These are phyloP conservation scores for Sinosuthora webbiana DNA, from an alignment of 2,113 vertebrate species.

Conservation along the genomic window DNA sequence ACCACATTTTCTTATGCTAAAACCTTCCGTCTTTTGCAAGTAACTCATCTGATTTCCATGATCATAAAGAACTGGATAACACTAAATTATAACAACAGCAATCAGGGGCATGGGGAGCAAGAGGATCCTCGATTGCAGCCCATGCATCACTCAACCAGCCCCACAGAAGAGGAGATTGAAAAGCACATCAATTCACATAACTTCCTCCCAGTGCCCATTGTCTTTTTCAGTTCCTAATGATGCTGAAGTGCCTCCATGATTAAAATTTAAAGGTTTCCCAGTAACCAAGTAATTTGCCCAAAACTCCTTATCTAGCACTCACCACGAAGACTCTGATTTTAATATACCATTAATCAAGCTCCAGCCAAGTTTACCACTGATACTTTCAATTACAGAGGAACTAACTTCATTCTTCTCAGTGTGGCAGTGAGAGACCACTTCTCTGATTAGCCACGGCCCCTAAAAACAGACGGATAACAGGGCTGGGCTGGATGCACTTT, in stretches of 20 bases:
- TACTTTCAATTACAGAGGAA: constrained; percentile 69
- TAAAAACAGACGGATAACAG: constrained; percentile 34
- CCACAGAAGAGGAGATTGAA: constrained; percentile 62
- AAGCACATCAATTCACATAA: constrained; percentile 73
- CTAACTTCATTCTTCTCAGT: constrained; percentile 57
- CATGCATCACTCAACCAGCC: constrained; percentile 63
- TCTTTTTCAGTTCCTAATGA: constrained; percentile 77
- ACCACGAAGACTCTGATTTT: constrained; percentile 80
- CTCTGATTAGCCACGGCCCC: constrained; percentile 56
- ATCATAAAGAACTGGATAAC: constrained; percentile 63
- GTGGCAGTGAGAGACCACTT: constrained; percentile 34
- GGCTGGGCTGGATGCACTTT: neutral
- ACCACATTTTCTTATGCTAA: constrained; percentile 21
- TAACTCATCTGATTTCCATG: constrained; percentile 65
- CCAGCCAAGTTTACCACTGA: constrained; percentile 78
- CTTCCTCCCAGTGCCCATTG: constrained; percentile 68
- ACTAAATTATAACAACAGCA: constrained; percentile 80
- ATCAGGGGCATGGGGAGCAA: constrained; percentile 78
- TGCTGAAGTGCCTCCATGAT: constrained; percentile 79
- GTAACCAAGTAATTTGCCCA: constrained; percentile 80
- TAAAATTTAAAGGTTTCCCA: constrained; percentile 80
- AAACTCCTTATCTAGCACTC: constrained; percentile 81
- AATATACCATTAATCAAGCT: constrained; percentile 83
- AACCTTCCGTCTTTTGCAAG: constrained; percentile 25
- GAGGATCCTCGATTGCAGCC: constrained; percentile 72